Base-by-base conservation (phyloP, 2,113 vertebrate species). In the Solea solea region DNA sequence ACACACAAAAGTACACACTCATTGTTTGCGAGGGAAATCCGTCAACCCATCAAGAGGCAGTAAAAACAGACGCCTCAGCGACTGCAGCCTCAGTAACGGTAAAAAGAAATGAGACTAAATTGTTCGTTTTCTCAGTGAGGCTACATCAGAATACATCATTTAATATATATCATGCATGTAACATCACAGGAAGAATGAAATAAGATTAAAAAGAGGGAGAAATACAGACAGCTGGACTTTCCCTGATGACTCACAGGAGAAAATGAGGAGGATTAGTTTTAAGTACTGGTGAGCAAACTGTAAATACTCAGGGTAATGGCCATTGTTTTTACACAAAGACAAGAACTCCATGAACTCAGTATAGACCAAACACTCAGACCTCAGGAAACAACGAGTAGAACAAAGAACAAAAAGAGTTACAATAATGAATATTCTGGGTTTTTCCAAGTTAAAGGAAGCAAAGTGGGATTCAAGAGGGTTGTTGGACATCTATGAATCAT, bases 141-240 rank as follows among this genome's bases (percentile, higher is more conserved):
- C 46, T 15, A 8, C 10, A 10, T 48, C 45, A 13, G 12, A 34
- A 1, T 34, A 34, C 25, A 3, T 77, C 52, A 45, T 70, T 59
- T 16, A 74, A 71, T 8, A 12, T 45, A 71, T 41, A 46, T 64
- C 16, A 42, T 34, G 2, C 21, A 48, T 70, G 16, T 11, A 66
- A 41, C 56, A 40, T 16, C 55, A 70, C 40, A 51, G 15, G 49
- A 46, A 56, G 64, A 39, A 15, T 14, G 9, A 0, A 27, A 16
- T 16, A 21, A 4, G 12, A 1, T 34, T 41, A 45, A 59, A 34
- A 9, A 14, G 21, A 14, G 46, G 55, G 14, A 10, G 46, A 60
- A 62, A 53, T 62, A 56, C 14, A n/a, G 40, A 67, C 44, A 50
- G 14, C 10, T 45, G 71, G 39, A 58, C 44, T 64, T 41, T 50